Conservation (phyloP, 2,888 invertebrate genomes). For the Darwinula stevensoni region DNA sequence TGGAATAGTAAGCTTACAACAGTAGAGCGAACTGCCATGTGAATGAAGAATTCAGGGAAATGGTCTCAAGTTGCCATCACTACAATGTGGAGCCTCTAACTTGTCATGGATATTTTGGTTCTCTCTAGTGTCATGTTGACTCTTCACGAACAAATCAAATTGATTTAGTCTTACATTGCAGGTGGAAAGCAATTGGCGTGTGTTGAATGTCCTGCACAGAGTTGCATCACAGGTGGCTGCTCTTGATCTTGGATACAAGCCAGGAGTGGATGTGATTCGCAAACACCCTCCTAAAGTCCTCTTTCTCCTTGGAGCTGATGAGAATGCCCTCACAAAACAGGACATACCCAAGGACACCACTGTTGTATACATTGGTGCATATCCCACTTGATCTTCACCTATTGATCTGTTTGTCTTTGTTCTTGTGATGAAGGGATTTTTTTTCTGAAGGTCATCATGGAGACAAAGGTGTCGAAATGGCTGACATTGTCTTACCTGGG, state of each 20-base stretch:
- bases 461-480: slow-evolving; percentile 66
- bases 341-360: slow-evolving; percentile 50
- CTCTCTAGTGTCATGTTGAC: too few species aligned
- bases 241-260: slow-evolving; percentile 68
- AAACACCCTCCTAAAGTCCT: slow-evolving; percentile 40
- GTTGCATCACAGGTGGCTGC: slow-evolving; percentile 72
- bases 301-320: slow-evolving; percentile 80
- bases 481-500: slow-evolving; percentile 75
- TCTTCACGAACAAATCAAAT: neutral
- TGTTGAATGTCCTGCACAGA: slow-evolving; percentile 76
- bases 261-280: slow-evolving; percentile 30
- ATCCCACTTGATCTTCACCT: neutral
- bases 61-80: too few species aligned
- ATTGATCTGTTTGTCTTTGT: neutral
- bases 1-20: too few species aligned
- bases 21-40: too few species aligned
- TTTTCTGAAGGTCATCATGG: slow-evolving; percentile 57
- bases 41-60: too few species aligned
- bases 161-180: slow-evolving; percentile 2
- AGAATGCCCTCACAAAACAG: slow-evolving; percentile 37
- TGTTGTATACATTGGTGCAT: slow-evolving; percentile 40
- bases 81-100: too few species aligned
- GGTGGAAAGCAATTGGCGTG: slow-evolving; percentile 27
- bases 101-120: too few species aligned
- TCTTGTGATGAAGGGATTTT: neutral